Conservation (phyloP, 2,113 vertebrate genomes). For the Pteropus alecto region DNA sequence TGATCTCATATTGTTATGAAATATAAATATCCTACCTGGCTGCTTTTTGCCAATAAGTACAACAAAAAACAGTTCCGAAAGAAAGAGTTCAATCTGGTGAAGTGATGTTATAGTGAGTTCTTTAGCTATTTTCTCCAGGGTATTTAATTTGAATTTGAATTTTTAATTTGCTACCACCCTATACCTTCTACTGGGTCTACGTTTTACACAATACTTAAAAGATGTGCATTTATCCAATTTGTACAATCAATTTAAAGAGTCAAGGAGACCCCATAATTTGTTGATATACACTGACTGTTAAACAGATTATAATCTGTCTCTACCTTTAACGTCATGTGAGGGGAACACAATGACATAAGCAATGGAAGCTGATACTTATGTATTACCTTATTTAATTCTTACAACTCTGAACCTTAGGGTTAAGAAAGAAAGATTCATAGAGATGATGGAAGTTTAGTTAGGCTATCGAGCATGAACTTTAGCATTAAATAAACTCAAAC, state of each 20-base stretch:
- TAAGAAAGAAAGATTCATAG: not conserved
- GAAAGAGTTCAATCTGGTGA: not conserved
- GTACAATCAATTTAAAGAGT: not conserved
- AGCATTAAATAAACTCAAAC: not conserved
- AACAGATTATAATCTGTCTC: not conserved
- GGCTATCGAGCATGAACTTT: not conserved
- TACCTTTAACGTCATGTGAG: not conserved
- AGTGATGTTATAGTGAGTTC: not conserved
- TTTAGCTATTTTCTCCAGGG: not conserved
- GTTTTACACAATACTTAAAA: not conserved
- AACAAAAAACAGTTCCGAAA: not conserved
- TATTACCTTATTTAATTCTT: not conserved
- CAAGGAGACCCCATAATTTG: not conserved
- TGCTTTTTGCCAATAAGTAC: not conserved
- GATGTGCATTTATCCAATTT: not conserved
- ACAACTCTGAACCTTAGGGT: not conserved
- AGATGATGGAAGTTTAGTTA: not conserved
- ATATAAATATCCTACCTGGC: not conserved
- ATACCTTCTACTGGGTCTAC: accelerated
- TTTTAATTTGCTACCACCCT: not conserved
- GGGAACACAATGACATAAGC: not conserved
- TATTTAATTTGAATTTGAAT: not conserved
- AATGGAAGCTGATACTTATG: too few relatives aligned
- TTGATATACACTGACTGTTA: not conserved
- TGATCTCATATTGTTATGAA: not conserved